Percentiles rank a stretch among this genome's conserved stretches.
Conservation (phyloP, 2,113 vertebrate species). For the Nyctereutes procyonoides region DNA sequence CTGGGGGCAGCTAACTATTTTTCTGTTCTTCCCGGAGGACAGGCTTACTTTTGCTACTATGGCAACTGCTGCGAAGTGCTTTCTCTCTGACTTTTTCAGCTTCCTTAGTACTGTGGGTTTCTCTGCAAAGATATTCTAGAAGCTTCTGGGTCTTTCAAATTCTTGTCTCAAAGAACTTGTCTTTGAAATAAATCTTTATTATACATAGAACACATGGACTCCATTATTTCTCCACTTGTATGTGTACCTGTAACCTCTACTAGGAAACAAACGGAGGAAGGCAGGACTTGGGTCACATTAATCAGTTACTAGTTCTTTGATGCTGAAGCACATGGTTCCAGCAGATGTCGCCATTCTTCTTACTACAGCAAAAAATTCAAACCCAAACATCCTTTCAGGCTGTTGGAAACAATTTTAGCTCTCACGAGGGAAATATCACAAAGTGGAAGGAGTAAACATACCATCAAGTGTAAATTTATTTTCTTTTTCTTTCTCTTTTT, state of each 20-base stretch:
- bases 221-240: neutral
- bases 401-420: neutral
- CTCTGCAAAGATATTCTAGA: neutral
- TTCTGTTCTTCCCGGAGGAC: constrained; percentile 33
- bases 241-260: neutral
- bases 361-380: neutral
- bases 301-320: neutral
- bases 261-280: neutral
- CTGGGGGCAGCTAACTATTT: neutral
- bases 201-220: neutral
- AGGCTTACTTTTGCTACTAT: constrained; percentile 28
- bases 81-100: constrained; percentile 28
- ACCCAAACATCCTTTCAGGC: neutral
- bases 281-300: neutral
- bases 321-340: neutral
- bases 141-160: neutral
- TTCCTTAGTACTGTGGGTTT: neutral
- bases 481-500: too few relatives aligned
- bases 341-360: neutral
- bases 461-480: neutral
- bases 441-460: neutral
- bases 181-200: neutral
- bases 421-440: neutral
- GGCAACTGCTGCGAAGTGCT: constrained; percentile 38
- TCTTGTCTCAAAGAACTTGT: neutral